Conservation (phyloP, 2,113 vertebrate species). For the Romanogobio albipinnatus region DNA sequence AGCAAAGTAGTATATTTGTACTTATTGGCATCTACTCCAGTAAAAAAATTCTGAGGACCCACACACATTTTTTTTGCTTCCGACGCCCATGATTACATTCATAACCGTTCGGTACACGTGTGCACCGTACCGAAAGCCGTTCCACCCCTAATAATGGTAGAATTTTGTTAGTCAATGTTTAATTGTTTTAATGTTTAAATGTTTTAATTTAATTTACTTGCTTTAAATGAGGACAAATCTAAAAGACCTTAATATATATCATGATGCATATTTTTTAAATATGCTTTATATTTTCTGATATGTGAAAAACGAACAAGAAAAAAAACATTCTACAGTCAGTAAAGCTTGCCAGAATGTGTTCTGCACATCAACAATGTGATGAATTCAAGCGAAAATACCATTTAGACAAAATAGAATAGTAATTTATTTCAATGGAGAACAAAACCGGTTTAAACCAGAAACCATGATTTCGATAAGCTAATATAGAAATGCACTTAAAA, state of each 20-base stretch:
- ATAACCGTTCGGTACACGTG: too few relatives aligned
- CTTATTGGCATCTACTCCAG: too few relatives aligned
- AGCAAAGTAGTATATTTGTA: too few relatives aligned
- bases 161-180: not conserved
- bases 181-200: too few relatives aligned
- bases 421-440: not conserved
- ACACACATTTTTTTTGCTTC: too few relatives aligned
- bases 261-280: not conserved
- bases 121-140: too few relatives aligned
- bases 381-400: not conserved
- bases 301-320: not conserved
- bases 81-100: too few relatives aligned
- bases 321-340: not conserved
- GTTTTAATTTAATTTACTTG: not conserved
- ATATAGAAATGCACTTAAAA: not conserved
- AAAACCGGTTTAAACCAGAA: not conserved
- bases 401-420: not conserved
- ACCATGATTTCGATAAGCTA: not conserved
- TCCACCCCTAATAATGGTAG: too few relatives aligned
- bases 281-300: not conserved
- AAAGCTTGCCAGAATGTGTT: not conserved
- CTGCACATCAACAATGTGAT: not conserved
- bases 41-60: too few relatives aligned
- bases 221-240: not conserved
- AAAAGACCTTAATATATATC: not conserved